phyloP scores from a whole-genome alignment of 37 sponge, comb jelly and placozoan genomes.

The Cliona cf. orientalis region DNA sequence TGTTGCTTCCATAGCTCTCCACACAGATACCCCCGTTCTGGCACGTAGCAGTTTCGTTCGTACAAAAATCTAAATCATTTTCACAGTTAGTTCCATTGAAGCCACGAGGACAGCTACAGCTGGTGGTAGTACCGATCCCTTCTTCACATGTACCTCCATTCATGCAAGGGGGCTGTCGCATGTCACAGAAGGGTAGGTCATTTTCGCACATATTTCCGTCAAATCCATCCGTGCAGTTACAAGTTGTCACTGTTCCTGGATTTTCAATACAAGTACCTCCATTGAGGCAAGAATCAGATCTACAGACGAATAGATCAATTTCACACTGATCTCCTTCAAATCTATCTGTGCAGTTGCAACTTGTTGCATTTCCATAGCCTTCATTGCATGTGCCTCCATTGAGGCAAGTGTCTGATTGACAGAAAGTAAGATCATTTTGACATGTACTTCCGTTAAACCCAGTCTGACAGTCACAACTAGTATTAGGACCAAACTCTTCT shows the following conservation, averaged over 20 bases:
- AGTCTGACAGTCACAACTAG: slow-evolving; percentile 26
- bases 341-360: slow-evolving; percentile 27
- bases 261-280: too few relatives aligned
- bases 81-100: slow-evolving; percentile 51
- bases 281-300: too few relatives aligned
- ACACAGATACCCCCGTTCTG: slow-evolving; percentile 65
- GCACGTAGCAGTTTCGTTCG: slow-evolving; percentile 34
- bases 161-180: slow-evolving; percentile 24
- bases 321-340: slow-evolving; percentile 23
- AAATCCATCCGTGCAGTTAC: too few relatives aligned
- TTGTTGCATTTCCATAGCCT: slow-evolving; percentile 7
- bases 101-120: slow-evolving; percentile 53
- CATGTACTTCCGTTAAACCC: slow-evolving; percentile 38
- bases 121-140: too few relatives aligned
- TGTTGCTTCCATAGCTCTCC: too few relatives aligned
- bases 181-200: slow-evolving; percentile 35
- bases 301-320: background rate
- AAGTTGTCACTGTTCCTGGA: too few relatives aligned
- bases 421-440: slow-evolving; percentile 21
- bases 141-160: slow-evolving; percentile 80
- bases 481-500: too few relatives aligned
- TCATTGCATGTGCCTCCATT: slow-evolving; percentile 57
- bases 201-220: too few relatives aligned
- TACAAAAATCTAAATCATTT: too few relatives aligned
- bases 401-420: background rate